Evolutionary conservation across 2,113 vertebrate species (phyloP).

Genomic region (Sisor rabdophorus): DNA sequence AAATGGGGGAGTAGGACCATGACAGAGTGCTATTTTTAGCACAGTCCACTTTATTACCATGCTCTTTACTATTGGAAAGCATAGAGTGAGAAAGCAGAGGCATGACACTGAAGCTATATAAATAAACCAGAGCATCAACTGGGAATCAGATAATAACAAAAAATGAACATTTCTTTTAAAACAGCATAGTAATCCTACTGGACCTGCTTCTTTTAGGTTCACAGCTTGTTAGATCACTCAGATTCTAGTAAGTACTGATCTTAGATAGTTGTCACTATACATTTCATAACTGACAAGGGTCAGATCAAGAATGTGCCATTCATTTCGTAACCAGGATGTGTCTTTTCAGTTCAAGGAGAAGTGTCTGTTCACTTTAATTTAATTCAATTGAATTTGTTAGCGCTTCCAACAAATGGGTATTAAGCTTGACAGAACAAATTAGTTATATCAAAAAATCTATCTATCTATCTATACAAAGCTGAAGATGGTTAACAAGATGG

Average conservation of each 20-base stretch:
- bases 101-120: conserved; percentile 32
- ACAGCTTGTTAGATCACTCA: background rate
- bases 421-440: too few relatives aligned
- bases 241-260: background rate
- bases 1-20: conserved; percentile 1
- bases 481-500: too few relatives aligned
- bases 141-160: conserved; percentile 13
- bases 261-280: background rate
- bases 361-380: too few relatives aligned
- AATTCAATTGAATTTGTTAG: too few relatives aligned
- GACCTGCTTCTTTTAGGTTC: background rate
- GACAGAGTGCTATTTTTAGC: conserved; percentile 41
- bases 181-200: background rate
- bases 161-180: conserved; percentile 5
- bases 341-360: too few relatives aligned
- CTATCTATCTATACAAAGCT: too few relatives aligned
- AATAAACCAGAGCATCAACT: conserved; percentile 30
- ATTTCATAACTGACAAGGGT: background rate
- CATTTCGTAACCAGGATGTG: too few relatives aligned
- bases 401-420: too few relatives aligned
- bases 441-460: too few relatives aligned
- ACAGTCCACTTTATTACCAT: conserved; percentile 37
- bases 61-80: conserved; percentile 29
- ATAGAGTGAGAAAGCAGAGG: conserved; percentile 28
- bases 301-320: background rate